phyloP scores from a whole-genome alignment of 2,888 invertebrate genomes.

The Lypha dubia region DNA sequence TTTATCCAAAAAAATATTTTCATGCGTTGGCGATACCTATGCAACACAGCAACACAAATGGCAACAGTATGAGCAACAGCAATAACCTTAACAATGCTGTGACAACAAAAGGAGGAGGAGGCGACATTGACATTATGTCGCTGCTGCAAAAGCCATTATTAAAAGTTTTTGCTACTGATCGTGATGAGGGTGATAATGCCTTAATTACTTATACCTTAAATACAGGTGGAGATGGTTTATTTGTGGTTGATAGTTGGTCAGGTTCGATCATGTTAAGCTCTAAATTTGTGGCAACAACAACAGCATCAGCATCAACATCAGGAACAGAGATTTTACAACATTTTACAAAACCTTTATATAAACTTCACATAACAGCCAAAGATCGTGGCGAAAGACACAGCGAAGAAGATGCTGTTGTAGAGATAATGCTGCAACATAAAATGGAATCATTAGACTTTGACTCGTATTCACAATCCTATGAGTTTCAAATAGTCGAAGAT shows the following conservation, averaged over 20 bases:
- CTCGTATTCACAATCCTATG: constrained; percentile 88
- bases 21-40: constrained; percentile 86
- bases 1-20: constrained; percentile 95
- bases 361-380: constrained; percentile 90
- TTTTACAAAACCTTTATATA: constrained; percentile 87
- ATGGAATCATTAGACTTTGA: constrained; percentile 90
- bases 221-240: constrained; percentile 91
- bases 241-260: constrained; percentile 90
- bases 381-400: constrained; percentile 91
- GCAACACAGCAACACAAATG: constrained; percentile 42
- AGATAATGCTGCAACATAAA: constrained; percentile 90
- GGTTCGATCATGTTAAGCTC: constrained; percentile 88
- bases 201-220: constrained; percentile 90
- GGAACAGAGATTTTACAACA: constrained; percentile 71
- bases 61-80: constrained; percentile 44
- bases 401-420: constrained; percentile 90
- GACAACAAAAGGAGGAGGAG: constrained; percentile 45
- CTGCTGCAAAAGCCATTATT: constrained; percentile 85
- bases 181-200: constrained; percentile 95
- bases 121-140: constrained; percentile 64
- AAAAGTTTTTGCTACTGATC: constrained; percentile 92
- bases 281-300: constrained; percentile 65
- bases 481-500: constrained; percentile 93
- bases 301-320: constrained; percentile 39
- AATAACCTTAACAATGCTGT: constrained; percentile 53